A percentile compares a stretch with the other conserved stretches of the same genome.
phyloP scores from a whole-genome alignment of 2,113 vertebrate species.

The Triplophysa dalaica region DNA sequence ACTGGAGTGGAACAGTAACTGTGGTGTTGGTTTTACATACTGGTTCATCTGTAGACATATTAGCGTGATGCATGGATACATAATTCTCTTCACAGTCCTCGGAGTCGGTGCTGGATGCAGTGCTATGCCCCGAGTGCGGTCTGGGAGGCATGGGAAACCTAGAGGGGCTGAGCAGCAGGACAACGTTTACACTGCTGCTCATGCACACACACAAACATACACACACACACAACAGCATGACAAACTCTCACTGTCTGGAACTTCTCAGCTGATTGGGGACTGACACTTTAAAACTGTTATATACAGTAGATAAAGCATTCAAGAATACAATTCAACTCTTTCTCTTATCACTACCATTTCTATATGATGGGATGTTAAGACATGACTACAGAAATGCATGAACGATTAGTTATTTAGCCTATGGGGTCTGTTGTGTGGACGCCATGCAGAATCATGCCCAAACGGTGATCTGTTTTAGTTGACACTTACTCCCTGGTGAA shows the following conservation, averaged over 20 bases:
- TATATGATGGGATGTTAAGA: slow-evolving; percentile 52
- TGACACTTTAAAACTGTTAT: slow-evolving; percentile 17
- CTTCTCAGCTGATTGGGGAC: slow-evolving; percentile 1
- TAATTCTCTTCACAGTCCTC: slow-evolving; percentile 97
- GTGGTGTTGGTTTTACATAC: slow-evolving; percentile 82
- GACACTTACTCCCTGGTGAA: slow-evolving; percentile 96
- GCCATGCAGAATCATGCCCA: slow-evolving; percentile 38
- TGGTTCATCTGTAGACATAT: slow-evolving; percentile 88
- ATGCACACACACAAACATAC: neutral
- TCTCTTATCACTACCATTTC: slow-evolving; percentile 43
- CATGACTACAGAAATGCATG: slow-evolving; percentile 67
- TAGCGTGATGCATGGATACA: slow-evolving; percentile 90
- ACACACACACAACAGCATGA: slow-evolving; percentile 16
- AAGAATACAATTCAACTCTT: neutral
- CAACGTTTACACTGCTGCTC: slow-evolving; percentile 52
- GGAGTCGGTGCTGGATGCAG: slow-evolving; percentile 96
- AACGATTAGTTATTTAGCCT: slow-evolving; percentile 63
- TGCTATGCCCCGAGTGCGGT: slow-evolving; percentile 95
- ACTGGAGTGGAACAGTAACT: slow-evolving; percentile 60
- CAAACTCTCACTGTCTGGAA: slow-evolving; percentile 1
- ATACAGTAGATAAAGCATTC: neutral
- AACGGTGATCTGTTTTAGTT: neutral
- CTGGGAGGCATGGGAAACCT: slow-evolving; percentile 91
- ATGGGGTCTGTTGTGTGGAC: slow-evolving; percentile 12
- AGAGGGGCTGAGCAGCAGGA: slow-evolving; percentile 86